These are phyloP conservation scores for Pangasius larnaudii DNA, from an alignment of 2,797 vertebrate species.

Conservation along the genomic window DNA sequence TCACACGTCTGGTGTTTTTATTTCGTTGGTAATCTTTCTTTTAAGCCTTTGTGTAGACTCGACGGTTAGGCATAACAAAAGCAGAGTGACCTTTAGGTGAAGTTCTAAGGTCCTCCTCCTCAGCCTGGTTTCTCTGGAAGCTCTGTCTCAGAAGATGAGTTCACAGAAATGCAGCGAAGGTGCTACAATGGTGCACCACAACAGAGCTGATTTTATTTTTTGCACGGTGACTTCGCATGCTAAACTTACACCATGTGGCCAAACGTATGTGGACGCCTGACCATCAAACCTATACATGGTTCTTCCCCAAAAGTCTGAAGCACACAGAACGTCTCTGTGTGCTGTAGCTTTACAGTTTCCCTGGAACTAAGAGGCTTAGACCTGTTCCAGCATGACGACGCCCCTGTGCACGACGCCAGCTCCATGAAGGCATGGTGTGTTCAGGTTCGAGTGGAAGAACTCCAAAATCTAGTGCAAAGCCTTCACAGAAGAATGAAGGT, in stretches of 20 bases:
- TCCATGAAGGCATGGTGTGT: too few relatives aligned
- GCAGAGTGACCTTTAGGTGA: slow-evolving; percentile 41
- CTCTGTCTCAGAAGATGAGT: neutral
- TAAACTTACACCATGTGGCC: neutral
- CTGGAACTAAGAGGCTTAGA: neutral
- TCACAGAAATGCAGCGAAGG: neutral
- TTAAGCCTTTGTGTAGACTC: neutral
- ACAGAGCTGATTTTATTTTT: too few relatives aligned
- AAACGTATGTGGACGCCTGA: neutral
- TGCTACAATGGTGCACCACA: neutral
- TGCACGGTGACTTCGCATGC: neutral
- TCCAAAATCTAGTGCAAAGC: neutral
- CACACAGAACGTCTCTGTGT: neutral
- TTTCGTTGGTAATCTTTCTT: slow-evolving; percentile 28
- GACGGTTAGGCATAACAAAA: slow-evolving; percentile 25
- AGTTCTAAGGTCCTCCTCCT: neutral
- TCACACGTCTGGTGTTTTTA: slow-evolving; percentile 6
- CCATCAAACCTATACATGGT: neutral
- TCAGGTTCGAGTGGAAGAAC: neutral
- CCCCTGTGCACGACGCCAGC: neutral
- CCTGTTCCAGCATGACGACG: neutral
- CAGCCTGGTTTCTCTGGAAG: neutral
- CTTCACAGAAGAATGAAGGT: neutral
- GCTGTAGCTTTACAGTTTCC: neutral
- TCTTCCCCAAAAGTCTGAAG: neutral